Evolutionary conservation across 2,113 vertebrate species (phyloP), one percentile per base, ranked within the genome.

Genomic region (mouse (Mus musculus)): DNA sequence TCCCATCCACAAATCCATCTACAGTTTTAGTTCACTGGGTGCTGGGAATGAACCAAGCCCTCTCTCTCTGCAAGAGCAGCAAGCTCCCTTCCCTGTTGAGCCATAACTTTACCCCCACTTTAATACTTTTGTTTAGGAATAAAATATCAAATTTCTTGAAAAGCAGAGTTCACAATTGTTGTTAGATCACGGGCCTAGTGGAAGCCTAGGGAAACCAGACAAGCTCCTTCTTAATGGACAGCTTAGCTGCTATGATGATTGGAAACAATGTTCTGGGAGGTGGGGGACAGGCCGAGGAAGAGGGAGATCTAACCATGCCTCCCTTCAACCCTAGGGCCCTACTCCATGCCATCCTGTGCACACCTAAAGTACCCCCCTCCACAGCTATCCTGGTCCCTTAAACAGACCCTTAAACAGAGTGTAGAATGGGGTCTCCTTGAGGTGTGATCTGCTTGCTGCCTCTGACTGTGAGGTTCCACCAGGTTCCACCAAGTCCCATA

Each of bases 361-460:
- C 46, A 78, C 7, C 28, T 77, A 30, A 8, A 52, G 28, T 9
- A 30, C 13, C 28, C 13, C 0, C 46, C 76, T 26, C 52, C 33
- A 59, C 20, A 13, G 4, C 10, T n/a, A n/a, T 22, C 19, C 52
- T n/a, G 10, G 33, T 7, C 33, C 54, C 52, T 81, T n/a, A 81
- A 12, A 81, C 22, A 24, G 61, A 13, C 33, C 54, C 52, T 81
- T n/a, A 81, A 12, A 81, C 22, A 24, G 61, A 13, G 20, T n/a
- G 54, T 59, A 13, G 10, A 81, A 13, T 33, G 20, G 30, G 7
- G 49, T 12, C 19, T 59, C 11, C 6, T 4, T 39, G 80, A n/a
- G 12, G 10, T 61, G 20, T 39, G 0, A 0, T 61, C 11, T 12
- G 1, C 1, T 17, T 56, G 52, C 52, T 39, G 54, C 5, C 20